These are phyloP conservation scores for Calliscelio sp. DNA, from an alignment of 2,888 invertebrate genomes.

Conservation along the genomic window DNA sequence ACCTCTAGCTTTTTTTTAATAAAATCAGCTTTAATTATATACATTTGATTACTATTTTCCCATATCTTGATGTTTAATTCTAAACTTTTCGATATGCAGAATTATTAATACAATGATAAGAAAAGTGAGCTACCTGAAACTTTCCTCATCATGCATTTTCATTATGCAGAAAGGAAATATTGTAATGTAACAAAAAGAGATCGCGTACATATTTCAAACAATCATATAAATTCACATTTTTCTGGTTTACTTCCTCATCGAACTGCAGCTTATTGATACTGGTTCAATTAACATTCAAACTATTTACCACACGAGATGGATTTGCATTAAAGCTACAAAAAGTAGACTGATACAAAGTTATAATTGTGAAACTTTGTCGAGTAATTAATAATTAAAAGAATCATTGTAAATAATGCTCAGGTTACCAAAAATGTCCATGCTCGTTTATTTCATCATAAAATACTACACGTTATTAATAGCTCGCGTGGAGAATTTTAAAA, in stretches of 20 bases:
- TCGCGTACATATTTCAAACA: constrained; percentile 13
- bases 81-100: background rate
- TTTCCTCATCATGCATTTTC: constrained; percentile 7
- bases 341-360: constrained; percentile 35
- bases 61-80: too few relatives aligned
- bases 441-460: too few relatives aligned
- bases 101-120: background rate
- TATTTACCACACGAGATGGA: constrained; percentile 20
- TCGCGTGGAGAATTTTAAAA: background rate
- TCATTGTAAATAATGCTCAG: constrained; percentile 15
- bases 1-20: background rate
- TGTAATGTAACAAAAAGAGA: constrained; percentile 15
- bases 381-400: background rate
- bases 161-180: constrained; percentile 11
- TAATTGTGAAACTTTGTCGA: constrained; percentile 41
- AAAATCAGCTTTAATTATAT: background rate
- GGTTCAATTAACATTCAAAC: constrained; percentile 45
- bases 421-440: background rate
- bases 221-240: constrained; percentile 28
- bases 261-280: constrained; percentile 36
- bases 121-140: background rate
- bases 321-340: constrained; percentile 8
- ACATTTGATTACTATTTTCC: too few relatives aligned
- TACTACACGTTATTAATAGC: background rate
- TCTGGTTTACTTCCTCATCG: constrained; percentile 21